Base-by-base conservation (phyloP, 2,888 invertebrate species). In the Melinopterus prodromus region DNA sequence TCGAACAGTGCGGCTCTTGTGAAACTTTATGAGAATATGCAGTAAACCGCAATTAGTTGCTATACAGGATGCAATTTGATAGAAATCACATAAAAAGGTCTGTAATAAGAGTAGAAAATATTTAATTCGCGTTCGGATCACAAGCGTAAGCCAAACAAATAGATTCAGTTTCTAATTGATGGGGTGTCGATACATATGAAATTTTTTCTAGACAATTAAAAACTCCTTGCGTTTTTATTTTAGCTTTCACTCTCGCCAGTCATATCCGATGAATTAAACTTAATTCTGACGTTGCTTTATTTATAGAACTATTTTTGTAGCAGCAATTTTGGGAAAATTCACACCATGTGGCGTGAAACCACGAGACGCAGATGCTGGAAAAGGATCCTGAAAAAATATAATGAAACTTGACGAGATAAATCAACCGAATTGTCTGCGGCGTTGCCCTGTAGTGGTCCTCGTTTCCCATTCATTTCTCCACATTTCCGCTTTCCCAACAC, bases 361-460 rank as follows among this genome's bases (percentile, higher is more conserved):
- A 53, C 12, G 53, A 12, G 53, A 53, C 2, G 53, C 53, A 53
- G 53, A 53, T 53, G 53, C 9, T 6, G 12, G 53, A 53, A 53
- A 26, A 53, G 53, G 53, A 53, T 53, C 9, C 53, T 12, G 53
- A 12, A 12, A 53, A 53, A 53, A 12, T 53, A 53, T 53, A 53
- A 53, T 53, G 53, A 53, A 53, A 53, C 53, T 12, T 53, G 53
- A 12, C 53, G 53, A 53, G 53, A 53, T 53, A 53, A 53, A 53
- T 53, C 53, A 53, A 53, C 53, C 53, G 53, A 53, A 53, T 53
- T 53, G 53, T 53, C 53, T 53, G 53, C 53, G 53, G 53, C 53
- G 2, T 53, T 53, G 9, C 12, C 12, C 53, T 53, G 53, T 53
- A 53, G 53, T 12, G 53, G 53, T 53, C 53, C 53, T 53, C 53